A percentile compares a stretch with the other conserved stretches of the same genome.
Evolutionary conservation across 2,888 invertebrate species (phyloP).

Genomic region (Aphidoletes aphidimyza): DNA sequence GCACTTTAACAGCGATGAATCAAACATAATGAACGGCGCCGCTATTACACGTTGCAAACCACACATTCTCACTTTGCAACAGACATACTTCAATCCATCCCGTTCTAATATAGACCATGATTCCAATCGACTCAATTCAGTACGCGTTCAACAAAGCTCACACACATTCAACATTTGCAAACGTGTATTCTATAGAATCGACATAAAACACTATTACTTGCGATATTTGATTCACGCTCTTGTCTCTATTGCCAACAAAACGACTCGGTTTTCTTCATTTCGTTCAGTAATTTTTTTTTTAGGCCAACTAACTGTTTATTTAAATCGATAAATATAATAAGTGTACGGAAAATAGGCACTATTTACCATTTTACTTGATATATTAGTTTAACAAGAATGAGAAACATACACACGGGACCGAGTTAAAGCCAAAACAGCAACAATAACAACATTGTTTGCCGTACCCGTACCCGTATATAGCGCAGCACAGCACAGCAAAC

Average conservation of each 20-base stretch:
- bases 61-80: neutral
- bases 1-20: conserved; percentile 17
- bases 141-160: no score
- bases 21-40: conserved; percentile 43
- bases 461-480: no score
- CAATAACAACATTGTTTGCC: neutral
- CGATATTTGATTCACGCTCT: neutral
- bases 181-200: neutral
- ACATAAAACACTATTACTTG: neutral
- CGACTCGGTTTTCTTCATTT: neutral
- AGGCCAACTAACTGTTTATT: conserved; percentile 48
- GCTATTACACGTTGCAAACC: neutral
- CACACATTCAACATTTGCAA: neutral
- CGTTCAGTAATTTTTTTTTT: neutral
- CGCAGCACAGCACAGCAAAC: neutral
- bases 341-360: conserved; percentile 42
- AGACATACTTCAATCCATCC: neutral
- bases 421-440: neutral
- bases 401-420: neutral
- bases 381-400: conserved; percentile 29
- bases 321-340: conserved; percentile 50
- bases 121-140: neutral
- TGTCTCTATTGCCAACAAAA: neutral
- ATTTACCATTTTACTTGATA: conserved; percentile 39
- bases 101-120: conserved; percentile 26